Conservation (phyloP, 1,140 invertebrate genomes). For the Ylistrum balloti region DNA sequence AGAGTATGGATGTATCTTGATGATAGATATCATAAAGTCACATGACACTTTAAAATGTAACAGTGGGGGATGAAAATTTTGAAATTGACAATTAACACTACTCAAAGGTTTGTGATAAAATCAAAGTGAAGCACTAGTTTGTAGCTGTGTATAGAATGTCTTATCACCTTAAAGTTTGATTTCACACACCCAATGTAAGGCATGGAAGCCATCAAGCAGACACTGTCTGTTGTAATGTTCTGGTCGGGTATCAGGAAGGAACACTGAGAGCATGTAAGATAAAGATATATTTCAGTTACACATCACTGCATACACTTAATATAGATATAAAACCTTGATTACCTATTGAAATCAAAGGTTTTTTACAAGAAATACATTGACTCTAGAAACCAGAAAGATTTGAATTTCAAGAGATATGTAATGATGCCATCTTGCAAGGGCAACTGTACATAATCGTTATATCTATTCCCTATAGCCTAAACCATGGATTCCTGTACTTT, state of each 20-base stretch:
- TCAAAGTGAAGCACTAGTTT: not conserved
- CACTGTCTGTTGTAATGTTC: too few relatives aligned
- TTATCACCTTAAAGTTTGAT: not conserved
- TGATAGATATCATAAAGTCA: not conserved
- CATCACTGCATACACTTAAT: too few relatives aligned
- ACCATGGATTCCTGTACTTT: too few relatives aligned
- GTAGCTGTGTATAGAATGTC: not conserved
- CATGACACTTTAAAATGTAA: not conserved
- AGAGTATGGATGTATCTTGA: not conserved
- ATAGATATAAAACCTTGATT: too few relatives aligned
- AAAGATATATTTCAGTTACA: not conserved
- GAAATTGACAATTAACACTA: slow-evolving; percentile 12
- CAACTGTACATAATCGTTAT: too few relatives aligned
- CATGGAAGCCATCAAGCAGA: not conserved
- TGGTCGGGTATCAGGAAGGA: not conserved
- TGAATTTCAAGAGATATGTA: too few relatives aligned
- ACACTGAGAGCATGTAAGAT: not conserved
- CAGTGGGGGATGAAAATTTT: not conserved
- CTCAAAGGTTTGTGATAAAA: not conserved
- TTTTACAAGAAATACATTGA: not conserved
- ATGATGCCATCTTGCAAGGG: too few relatives aligned
- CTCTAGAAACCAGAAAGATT: too few relatives aligned
- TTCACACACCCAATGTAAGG: not conserved
- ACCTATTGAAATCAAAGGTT: too few relatives aligned
- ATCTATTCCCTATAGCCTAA: too few relatives aligned